These are phyloP conservation scores for Pangasius krempfi DNA, from an alignment of 2,797 vertebrate species.

Conservation along the genomic window DNA sequence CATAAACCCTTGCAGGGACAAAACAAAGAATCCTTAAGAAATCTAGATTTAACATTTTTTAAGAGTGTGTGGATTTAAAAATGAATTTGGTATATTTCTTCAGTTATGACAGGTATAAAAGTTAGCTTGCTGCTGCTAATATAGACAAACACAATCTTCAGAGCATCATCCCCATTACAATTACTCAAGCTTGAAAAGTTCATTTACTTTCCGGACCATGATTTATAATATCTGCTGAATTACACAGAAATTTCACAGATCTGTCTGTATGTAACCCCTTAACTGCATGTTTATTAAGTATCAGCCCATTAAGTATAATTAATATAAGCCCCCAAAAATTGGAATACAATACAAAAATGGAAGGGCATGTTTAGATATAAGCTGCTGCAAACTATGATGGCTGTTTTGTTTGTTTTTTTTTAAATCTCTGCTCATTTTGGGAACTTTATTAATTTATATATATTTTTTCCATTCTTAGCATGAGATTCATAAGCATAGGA, in stretches of 20 bases:
- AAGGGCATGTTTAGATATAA: neutral
- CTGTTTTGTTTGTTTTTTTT: neutral
- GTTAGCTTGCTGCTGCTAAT: neutral
- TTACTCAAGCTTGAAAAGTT: neutral
- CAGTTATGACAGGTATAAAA: neutral
- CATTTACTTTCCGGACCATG: neutral
- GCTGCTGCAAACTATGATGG: neutral
- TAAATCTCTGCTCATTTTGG: neutral
- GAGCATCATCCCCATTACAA: neutral
- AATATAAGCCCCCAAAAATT: neutral
- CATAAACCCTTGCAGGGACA: neutral
- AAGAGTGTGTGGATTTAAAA: neutral
- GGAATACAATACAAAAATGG: neutral
- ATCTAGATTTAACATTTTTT: neutral
- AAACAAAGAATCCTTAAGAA: neutral
- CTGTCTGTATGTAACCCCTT: neutral
- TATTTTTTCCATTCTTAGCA: neutral
- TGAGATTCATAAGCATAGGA: neutral
- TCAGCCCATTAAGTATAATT: neutral
- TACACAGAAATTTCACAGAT: neutral
- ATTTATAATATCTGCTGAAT: neutral
- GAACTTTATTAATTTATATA: neutral
- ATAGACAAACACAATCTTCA: neutral
- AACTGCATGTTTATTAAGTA: neutral
- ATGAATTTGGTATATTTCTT: neutral